A percentile compares a stretch with the other conserved stretches of the same genome.
These are phyloP conservation scores for Dryobotodes eremita DNA, from an alignment of 2,888 invertebrate genomes.

Conservation along the genomic window DNA sequence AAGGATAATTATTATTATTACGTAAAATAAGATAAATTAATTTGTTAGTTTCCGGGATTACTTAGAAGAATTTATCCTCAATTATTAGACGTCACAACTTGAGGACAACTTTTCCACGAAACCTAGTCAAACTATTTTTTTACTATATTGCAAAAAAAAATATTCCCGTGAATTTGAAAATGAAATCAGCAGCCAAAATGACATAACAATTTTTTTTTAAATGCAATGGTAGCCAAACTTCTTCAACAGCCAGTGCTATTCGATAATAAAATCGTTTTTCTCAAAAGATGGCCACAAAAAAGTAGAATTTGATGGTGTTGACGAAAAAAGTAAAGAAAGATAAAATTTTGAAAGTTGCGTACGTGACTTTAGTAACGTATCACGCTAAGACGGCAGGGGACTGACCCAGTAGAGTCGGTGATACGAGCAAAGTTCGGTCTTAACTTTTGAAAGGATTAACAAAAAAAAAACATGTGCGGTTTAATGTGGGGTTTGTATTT, in stretches of 20 bases:
- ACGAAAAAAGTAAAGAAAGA: constrained; percentile 34
- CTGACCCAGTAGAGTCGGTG: constrained; percentile 7
- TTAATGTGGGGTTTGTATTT: background rate
- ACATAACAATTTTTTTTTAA: constrained; percentile 21
- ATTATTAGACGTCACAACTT: background rate
- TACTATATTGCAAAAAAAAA: no score
- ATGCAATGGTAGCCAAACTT: background rate
- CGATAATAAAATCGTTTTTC: constrained; percentile 21
- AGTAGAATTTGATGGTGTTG: background rate
- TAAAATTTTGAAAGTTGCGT: constrained; percentile 36
- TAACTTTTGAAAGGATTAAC: background rate
- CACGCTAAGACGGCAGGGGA: constrained; percentile 16
- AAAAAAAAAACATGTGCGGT: no score
- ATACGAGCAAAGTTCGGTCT: background rate
- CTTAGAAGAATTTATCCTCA: background rate
- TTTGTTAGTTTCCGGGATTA: background rate
- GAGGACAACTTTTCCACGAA: background rate
- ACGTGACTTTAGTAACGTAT: constrained; percentile 53
- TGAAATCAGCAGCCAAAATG: constrained; percentile 23
- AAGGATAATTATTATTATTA: background rate
- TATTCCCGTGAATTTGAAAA: constrained; percentile 22
- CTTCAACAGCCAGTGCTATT: constrained; percentile 11
- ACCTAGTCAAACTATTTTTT: no score
- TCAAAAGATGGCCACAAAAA: constrained; percentile 31
- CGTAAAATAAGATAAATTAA: background rate